Evolutionary conservation across 2,888 invertebrate species (phyloP), one percentile per base, ranked within the genome.

Genomic region (Rhopalosiphum nymphaeae): DNA sequence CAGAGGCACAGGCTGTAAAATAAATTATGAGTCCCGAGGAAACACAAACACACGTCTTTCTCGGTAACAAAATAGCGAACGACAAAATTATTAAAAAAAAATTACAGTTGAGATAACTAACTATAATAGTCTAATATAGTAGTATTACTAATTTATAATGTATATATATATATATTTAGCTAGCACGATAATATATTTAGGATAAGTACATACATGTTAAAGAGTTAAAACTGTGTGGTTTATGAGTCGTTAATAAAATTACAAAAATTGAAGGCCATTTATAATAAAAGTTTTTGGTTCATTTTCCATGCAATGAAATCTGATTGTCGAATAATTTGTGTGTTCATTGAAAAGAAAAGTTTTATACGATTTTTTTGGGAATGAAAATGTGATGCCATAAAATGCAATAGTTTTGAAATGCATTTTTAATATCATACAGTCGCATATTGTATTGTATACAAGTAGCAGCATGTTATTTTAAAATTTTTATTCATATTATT

Each of bases 11-110:
- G 49, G 46, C 46, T 67, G 67, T 90, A 78, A 49, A 90, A 90
- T 67, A 90, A 67, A 88, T 88, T 88, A 88, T 36, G 25, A 53
- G 56, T 56, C 56, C 53, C 53, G 42, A 21, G 88, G 56, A 88
- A 88, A 88, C 53, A 53, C 88, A 85, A 85, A 46, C 86, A 86
- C 44, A 44, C 86, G 86, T 42, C 42, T 85, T 85, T 85, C 85
- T 44, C 85, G 44, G 25, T 29, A 44, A 85, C 85, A 85, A 29
- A 44, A 86, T 29, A 86, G 26, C 21, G 3, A 78, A 78, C 36
- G 78, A 78, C 78, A 36, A 86, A 86, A 86, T 46, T 44, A 86
- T 86, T 46, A 78, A 78, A 44, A 46, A 86, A 44, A 85, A 86
- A 86, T 46, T 46, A 46, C 46, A 44, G 16, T 46, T 1, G 86